Evolutionary conservation across 2,113 vertebrate genomes (phyloP).

Genomic region (Dicrurus megarhynchus): DNA sequence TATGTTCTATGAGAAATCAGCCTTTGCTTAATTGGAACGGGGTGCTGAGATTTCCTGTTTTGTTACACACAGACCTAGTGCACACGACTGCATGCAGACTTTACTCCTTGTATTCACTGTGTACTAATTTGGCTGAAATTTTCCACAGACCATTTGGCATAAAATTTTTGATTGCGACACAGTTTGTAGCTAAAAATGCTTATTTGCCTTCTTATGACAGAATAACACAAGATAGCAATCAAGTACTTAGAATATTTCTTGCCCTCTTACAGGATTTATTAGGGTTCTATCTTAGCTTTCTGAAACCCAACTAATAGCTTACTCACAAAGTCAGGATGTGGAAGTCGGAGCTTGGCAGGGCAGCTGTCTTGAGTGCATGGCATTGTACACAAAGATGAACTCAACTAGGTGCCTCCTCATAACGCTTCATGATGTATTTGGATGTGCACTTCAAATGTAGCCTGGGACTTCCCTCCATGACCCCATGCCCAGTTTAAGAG

Average conservation of each 20-base stretch:
- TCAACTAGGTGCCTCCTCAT: not conserved
- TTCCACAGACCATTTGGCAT: conserved; percentile 10
- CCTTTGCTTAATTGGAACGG: conserved; percentile 1
- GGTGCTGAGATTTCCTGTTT: conserved; percentile 57
- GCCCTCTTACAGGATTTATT: not conserved
- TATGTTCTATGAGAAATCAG: conserved; percentile 26
- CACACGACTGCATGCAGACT: not conserved
- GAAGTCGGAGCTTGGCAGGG: not conserved
- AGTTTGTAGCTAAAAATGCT: not conserved
- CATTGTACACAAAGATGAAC: not conserved
- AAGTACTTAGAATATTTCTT: not conserved
- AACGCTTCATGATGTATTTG: not conserved
- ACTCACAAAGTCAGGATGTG: not conserved
- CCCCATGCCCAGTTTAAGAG: not conserved
- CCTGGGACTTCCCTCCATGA: not conserved
- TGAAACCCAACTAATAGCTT: not conserved
- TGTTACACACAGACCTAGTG: not conserved
- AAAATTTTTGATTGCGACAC: conserved; percentile 5
- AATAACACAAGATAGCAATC: not conserved
- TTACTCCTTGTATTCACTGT: conserved; percentile 7
- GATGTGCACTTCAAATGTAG: not conserved
- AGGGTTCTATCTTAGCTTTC: not conserved
- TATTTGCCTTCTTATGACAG: not conserved
- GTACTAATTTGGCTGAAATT: conserved; percentile 40
- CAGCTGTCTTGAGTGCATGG: not conserved